Conservation (phyloP, 2,797 vertebrate genomes). For the Pagetopsis macropterus region DNA sequence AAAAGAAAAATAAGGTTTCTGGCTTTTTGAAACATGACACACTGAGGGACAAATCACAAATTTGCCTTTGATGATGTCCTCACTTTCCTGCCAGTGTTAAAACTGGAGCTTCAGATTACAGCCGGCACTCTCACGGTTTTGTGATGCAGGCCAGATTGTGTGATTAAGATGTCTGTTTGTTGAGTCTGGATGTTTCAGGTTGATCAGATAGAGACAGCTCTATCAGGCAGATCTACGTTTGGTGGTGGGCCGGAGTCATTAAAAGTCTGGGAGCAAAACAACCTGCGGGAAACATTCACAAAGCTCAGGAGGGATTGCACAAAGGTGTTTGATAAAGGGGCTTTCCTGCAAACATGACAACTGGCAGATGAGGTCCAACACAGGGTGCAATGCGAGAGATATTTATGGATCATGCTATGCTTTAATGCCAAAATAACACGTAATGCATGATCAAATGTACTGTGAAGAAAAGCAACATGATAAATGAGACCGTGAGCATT, state of each 20-base stretch:
- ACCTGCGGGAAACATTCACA: constrained; percentile 33
- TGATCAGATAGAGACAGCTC: constrained; percentile 68
- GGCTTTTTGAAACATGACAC: constrained; percentile 50
- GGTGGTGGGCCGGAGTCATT: constrained; percentile 53
- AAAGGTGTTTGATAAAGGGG: background rate
- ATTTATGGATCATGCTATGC: background rate
- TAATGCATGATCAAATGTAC: background rate
- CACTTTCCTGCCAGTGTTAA: constrained; percentile 61
- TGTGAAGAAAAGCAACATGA: background rate
- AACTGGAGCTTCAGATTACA: constrained; percentile 66
- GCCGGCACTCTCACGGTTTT: constrained; percentile 61
- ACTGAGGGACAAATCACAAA: constrained; percentile 58
- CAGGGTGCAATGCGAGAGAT: background rate
- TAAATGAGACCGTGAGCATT: background rate
- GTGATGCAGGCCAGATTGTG: constrained; percentile 54
- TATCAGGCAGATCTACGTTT: constrained; percentile 66
- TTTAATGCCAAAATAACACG: background rate
- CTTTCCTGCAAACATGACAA: constrained; percentile 2
- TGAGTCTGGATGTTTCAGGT: constrained; percentile 59
- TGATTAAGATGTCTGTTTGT: constrained; percentile 62
- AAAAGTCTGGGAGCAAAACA: constrained; percentile 55
- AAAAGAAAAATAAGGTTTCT: constrained; percentile 5
- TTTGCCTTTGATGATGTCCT: constrained; percentile 70
- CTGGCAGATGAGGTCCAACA: background rate
- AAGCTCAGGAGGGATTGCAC: constrained; percentile 25